Evolutionary conservation across 2,888 invertebrate species (phyloP).

Genomic region (Brenthis daphne): DNA sequence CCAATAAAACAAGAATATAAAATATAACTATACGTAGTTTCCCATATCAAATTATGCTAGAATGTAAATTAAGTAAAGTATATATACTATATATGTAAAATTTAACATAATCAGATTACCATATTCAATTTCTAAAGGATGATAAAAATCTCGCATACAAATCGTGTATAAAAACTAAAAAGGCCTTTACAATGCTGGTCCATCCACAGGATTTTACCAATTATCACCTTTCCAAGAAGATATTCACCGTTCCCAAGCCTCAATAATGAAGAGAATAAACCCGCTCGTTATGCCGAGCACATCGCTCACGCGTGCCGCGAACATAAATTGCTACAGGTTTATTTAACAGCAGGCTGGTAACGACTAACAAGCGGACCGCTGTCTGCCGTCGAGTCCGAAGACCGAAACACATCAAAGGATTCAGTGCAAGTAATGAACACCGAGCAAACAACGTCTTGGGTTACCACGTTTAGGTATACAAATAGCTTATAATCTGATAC

Average conservation of each 20-base stretch:
- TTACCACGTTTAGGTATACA: constrained; percentile 11
- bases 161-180: no score
- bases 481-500: no score
- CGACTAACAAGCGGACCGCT: constrained; percentile 63
- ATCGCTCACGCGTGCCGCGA: constrained; percentile 61
- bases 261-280: constrained; percentile 58
- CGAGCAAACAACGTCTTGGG: constrained; percentile 38
- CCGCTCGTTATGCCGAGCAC: constrained; percentile 55
- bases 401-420: constrained; percentile 55
- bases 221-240: constrained; percentile 56
- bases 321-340: constrained; percentile 67
- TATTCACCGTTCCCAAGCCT: constrained; percentile 48
- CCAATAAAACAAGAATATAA: neutral
- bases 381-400: constrained; percentile 54
- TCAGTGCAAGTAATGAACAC: constrained; percentile 54
- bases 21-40: neutral
- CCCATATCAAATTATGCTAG: no score
- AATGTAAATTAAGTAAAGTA: no score
- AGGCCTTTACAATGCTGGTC: constrained; percentile 9
- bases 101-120: no score
- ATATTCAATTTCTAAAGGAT: no score
- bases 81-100: no score
- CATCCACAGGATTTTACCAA: constrained; percentile 29
- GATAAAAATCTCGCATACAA: no score
- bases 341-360: constrained; percentile 54